These are phyloP conservation scores for Uropsilus gracilis DNA, from an alignment of 2,113 vertebrate genomes.

Conservation along the genomic window DNA sequence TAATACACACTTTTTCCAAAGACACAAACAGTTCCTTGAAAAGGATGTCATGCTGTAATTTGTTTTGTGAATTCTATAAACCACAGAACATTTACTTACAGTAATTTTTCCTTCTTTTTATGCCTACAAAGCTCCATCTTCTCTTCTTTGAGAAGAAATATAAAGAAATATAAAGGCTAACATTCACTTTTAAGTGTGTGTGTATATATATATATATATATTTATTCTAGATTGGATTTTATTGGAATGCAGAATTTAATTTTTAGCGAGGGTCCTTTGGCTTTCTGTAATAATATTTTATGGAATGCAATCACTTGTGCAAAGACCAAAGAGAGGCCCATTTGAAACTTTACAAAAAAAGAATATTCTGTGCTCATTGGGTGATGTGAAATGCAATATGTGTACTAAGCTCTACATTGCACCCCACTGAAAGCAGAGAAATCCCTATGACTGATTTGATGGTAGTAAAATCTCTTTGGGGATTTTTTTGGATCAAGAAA, in stretches of 20 bases:
- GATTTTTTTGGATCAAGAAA: constrained; percentile 66
- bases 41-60: constrained; percentile 73
- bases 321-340: constrained; percentile 67
- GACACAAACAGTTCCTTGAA: constrained; percentile 72
- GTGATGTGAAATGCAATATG: constrained; percentile 72
- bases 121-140: constrained; percentile 52
- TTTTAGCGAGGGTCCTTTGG: constrained; percentile 71
- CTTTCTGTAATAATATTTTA: constrained; percentile 76
- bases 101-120: constrained; percentile 73
- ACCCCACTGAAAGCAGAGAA: constrained; percentile 67
- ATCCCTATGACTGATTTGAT: constrained; percentile 62
- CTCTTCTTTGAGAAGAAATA: constrained; percentile 66
- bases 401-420: constrained; percentile 62
- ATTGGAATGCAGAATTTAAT: constrained; percentile 72
- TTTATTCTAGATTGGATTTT: constrained; percentile 56
- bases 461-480: constrained; percentile 69
- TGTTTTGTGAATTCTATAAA: constrained; percentile 79
- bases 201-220: not conserved
- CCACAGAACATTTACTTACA: constrained; percentile 71
- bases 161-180: constrained; percentile 62
- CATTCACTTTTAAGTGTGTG: constrained; percentile 1
- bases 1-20: constrained; percentile 76
- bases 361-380: constrained; percentile 53
- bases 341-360: constrained; percentile 72
- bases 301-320: constrained; percentile 76